These are phyloP conservation scores for Ascidia mentula DNA, from an alignment of 23 tunicate species.

Conservation along the genomic window DNA sequence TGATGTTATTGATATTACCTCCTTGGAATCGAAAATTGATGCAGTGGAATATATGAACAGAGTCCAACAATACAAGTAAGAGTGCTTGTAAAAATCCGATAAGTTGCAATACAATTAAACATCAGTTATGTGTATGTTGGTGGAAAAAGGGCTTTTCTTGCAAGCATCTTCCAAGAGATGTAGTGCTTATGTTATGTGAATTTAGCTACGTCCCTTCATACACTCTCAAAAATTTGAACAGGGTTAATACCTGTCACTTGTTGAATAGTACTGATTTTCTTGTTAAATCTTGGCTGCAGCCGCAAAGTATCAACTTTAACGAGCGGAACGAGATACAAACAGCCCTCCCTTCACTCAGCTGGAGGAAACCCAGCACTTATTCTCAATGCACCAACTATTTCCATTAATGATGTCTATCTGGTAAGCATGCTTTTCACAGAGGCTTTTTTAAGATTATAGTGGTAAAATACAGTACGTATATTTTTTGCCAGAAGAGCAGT, in stretches of 20 bases:
- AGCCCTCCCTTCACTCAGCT: conserved; percentile 39
- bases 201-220: no score
- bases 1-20: conserved; percentile 76
- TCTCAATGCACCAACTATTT: conserved; percentile 25
- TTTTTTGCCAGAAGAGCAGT: no score
- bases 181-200: no score
- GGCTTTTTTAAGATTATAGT: no score
- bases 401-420: conserved; percentile 45
- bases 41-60: conserved; percentile 96
- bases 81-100: neutral
- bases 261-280: no score
- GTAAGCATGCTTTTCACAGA: no score
- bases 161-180: no score
- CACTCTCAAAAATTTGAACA: no score
- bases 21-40: conserved; percentile 76
- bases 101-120: neutral
- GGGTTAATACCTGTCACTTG: no score
- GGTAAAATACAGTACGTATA: no score
- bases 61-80: conserved; percentile 62
- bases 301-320: conserved; percentile 48
- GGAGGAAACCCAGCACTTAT: conserved; percentile 54
- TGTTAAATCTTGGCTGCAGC: conserved; percentile 34
- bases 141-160: no score
- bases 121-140: no score
- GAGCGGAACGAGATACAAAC: conserved; percentile 28